A percentile compares a stretch with the other conserved stretches of the same genome.
Evolutionary conservation across 2,888 invertebrate species (phyloP).

Genomic region (Idaea aversata): DNA sequence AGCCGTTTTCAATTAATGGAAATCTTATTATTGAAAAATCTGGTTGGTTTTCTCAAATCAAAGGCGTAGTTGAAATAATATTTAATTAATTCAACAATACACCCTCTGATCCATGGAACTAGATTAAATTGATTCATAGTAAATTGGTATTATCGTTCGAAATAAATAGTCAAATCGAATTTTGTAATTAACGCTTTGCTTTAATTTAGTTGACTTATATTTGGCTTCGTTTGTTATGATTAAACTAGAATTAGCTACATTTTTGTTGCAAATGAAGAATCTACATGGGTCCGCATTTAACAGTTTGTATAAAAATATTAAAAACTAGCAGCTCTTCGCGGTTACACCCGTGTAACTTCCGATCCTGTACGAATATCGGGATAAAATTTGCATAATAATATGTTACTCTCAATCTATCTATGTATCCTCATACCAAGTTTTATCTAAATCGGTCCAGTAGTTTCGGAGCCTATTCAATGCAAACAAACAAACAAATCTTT

Average conservation of each 20-base stretch:
- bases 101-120: conserved; percentile 33
- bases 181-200: conserved; percentile 35
- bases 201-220: conserved; percentile 11
- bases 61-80: conserved; percentile 29
- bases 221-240: not conserved
- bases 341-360: too few species aligned
- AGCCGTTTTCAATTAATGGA: conserved; percentile 41
- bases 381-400: too few species aligned
- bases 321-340: not conserved
- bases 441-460: too few species aligned
- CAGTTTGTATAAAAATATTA: not conserved
- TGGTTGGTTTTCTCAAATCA: conserved; percentile 23
- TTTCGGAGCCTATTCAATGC: too few species aligned
- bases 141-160: conserved; percentile 13
- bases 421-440: too few species aligned
- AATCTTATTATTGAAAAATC: conserved; percentile 44
- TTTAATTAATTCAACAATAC: conserved; percentile 43
- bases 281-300: conserved; percentile 1
- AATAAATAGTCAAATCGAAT: conserved; percentile 35
- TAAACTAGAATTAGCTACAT: not conserved
- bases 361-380: too few species aligned
- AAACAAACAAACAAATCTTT: too few species aligned
- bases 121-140: conserved; percentile 35
- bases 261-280: not conserved
- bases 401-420: too few species aligned